Conservation (phyloP, 2,888 invertebrate species). For the Camptogramma bilineatum region DNA sequence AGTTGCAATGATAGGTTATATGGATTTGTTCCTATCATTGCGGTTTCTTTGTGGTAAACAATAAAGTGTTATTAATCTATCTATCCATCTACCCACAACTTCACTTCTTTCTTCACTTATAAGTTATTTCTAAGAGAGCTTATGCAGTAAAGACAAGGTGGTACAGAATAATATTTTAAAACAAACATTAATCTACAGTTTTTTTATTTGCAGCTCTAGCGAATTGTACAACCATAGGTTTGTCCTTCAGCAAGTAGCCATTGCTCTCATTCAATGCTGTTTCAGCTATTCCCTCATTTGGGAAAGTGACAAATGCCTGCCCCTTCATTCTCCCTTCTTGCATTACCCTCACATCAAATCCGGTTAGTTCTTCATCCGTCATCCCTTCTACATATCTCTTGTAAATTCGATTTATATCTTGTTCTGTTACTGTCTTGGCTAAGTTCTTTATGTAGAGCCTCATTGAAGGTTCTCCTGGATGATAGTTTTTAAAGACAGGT, state of each 20-base stretch:
- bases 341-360: slow-evolving; percentile 92
- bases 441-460: slow-evolving; percentile 97
- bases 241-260: slow-evolving; percentile 93
- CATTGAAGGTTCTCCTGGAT: slow-evolving; percentile 91
- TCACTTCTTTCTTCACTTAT: no score
- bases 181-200: slow-evolving; percentile 53
- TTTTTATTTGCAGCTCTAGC: slow-evolving; percentile 84
- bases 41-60: no score
- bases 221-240: slow-evolving; percentile 96
- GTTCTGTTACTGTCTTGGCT: slow-evolving; percentile 90
- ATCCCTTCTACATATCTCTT: slow-evolving; percentile 85
- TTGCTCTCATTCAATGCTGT: slow-evolving; percentile 93
- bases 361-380: slow-evolving; percentile 72
- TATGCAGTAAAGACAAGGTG: neutral
- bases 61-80: no score
- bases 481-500: slow-evolving; percentile 94
- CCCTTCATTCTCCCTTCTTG: slow-evolving; percentile 98
- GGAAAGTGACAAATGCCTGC: slow-evolving; percentile 96
- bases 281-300: slow-evolving; percentile 88
- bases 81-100: no score
- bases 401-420: slow-evolving; percentile 91
- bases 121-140: no score
- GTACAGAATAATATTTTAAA: neutral
- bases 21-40: no score
- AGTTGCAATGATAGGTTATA: no score